These are phyloP conservation scores for Antigone vipio DNA, from an alignment of 2,113 vertebrate species.

Conservation along the genomic window DNA sequence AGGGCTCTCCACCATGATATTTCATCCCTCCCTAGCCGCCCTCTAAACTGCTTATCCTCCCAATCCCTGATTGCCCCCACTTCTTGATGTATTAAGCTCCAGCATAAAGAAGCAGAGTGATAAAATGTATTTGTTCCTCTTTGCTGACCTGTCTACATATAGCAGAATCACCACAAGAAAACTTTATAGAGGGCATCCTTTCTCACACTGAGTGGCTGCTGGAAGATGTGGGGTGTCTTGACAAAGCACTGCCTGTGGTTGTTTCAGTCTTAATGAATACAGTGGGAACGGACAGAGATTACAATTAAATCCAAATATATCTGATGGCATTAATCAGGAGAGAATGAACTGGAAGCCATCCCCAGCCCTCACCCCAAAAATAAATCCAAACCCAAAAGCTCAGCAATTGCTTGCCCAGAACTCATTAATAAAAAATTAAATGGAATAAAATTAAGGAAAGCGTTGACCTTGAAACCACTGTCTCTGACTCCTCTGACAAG, in stretches of 20 bases:
- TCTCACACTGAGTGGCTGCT: neutral
- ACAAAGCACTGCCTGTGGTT: neutral
- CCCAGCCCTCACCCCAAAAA: neutral
- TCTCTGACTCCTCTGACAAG: neutral
- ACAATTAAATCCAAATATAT: neutral
- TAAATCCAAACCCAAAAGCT: slow-evolving; percentile 8
- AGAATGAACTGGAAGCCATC: neutral
- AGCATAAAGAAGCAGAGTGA: neutral
- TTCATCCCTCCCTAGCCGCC: neutral
- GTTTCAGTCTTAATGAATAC: neutral
- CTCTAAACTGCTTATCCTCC: neutral
- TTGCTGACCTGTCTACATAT: neutral
- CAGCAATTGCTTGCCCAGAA: neutral
- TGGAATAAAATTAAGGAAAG: neutral
- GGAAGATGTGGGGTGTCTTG: neutral
- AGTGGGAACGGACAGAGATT: neutral
- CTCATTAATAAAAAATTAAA: slow-evolving; percentile 13
- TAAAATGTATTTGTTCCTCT: neutral
- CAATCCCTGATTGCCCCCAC: neutral
- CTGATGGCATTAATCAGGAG: neutral
- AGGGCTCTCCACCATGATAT: neutral
- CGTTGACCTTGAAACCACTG: neutral
- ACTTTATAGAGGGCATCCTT: neutral
- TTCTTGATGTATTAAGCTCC: neutral
- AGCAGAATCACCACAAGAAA: neutral